A percentile compares a stretch with the other conserved stretches of the same genome.
phyloP scores from a whole-genome alignment of 2,888 invertebrate species.

The Endomychus coccineus region DNA sequence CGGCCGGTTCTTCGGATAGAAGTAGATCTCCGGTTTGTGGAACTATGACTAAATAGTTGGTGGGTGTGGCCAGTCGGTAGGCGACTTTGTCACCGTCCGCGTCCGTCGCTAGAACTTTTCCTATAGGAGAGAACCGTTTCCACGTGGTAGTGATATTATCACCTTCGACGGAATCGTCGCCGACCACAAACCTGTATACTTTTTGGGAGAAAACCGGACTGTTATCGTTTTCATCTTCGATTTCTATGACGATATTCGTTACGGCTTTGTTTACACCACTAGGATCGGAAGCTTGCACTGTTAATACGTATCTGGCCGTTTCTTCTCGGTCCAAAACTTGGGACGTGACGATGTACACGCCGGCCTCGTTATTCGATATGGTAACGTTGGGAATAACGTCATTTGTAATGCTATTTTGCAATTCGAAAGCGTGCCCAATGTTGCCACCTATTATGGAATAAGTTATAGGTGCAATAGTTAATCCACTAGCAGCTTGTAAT shows the following conservation, averaged over 20 bases:
- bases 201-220: constrained; percentile 74
- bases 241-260: constrained; percentile 66
- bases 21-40: constrained; percentile 89
- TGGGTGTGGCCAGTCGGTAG: constrained; percentile 74
- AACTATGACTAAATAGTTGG: constrained; percentile 78
- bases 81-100: constrained; percentile 89
- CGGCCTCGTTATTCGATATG: constrained; percentile 48
- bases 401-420: constrained; percentile 53
- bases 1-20: constrained; percentile 69
- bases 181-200: constrained; percentile 70
- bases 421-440: constrained; percentile 63
- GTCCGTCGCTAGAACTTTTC: constrained; percentile 79
- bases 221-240: constrained; percentile 89
- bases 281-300: constrained; percentile 72
- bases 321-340: constrained; percentile 73
- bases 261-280: constrained; percentile 74
- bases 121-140: constrained; percentile 76
- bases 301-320: constrained; percentile 62
- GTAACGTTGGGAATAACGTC: constrained; percentile 46
- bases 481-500: constrained; percentile 63
- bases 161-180: constrained; percentile 52
- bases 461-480: constrained; percentile 60
- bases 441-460: constrained; percentile 76
- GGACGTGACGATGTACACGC: constrained; percentile 68
- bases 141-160: constrained; percentile 59